A percentile compares a stretch with the other conserved stretches of the same genome.
These are phyloP conservation scores for Protobothrops mucrosquamatus DNA, from an alignment of 2,113 vertebrate species.

Conservation along the genomic window DNA sequence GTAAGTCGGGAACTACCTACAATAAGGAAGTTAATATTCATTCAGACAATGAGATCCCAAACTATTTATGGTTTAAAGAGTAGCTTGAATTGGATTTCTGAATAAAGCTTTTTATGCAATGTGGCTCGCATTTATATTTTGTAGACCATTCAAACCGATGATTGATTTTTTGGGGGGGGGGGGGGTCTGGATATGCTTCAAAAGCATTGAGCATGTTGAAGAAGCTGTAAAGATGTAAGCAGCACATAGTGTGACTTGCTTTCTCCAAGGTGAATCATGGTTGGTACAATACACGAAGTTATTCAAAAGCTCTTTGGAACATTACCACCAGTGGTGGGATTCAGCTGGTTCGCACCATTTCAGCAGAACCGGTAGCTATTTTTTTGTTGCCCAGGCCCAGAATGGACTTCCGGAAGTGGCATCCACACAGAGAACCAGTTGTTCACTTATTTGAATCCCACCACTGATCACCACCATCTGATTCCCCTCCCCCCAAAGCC, in stretches of 20 bases:
- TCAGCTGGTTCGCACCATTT: no score
- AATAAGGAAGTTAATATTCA: neutral
- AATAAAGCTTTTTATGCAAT: neutral
- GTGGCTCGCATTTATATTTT: neutral
- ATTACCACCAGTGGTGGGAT: neutral
- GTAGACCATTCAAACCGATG: neutral
- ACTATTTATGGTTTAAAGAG: neutral
- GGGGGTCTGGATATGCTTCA: neutral
- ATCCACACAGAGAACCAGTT: no score
- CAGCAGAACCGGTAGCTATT: no score
- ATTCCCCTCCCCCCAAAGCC: neutral
- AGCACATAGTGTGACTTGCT: neutral
- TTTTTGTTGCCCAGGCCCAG: no score
- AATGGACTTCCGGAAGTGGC: no score
- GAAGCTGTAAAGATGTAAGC: neutral
- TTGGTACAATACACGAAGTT: neutral
- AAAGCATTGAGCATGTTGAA: neutral
- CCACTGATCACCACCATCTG: neutral
- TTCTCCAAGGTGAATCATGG: neutral
- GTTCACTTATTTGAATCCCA: no score
- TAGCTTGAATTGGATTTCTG: neutral
- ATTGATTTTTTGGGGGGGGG: no score
- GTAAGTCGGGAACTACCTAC: no score
- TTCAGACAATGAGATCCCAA: neutral
- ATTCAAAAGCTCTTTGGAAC: neutral